Evolutionary conservation across 64 coral and sea anemone genomes (phyloP), one percentile per base, ranked within the genome.

Genomic region (Pocillopora verrucosa): DNA sequence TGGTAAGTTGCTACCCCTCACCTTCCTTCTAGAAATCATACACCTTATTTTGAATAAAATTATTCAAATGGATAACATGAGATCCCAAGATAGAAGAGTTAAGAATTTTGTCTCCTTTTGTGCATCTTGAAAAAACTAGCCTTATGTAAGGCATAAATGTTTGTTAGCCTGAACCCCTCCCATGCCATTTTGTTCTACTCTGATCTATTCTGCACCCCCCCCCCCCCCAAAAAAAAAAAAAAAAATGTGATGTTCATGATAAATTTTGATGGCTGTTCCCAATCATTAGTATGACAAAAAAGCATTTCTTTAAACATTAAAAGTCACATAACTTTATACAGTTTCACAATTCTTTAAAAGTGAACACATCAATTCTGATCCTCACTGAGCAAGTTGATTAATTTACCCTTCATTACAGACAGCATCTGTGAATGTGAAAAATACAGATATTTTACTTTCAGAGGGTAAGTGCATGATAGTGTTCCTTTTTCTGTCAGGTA

Each of bases 371-470:
- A 20, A 22, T 67, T 22, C 25, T 5, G 11, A n/a, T 0, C 25
- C 22, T 70, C 16, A 20, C 68, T 80, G 58, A 63, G 14, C 22
- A 22, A 36, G 45, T 86, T 16, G 14, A 51, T 88, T 60, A 58
- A n/a, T 34, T 36, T 26, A 26, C 5, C 17, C 37, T 79, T 61
- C 17, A 36, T 84, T 73, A 24, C 68, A 85, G 82, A 85, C 9
- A 57, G 65, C 65, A 45, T 56, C 64, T 72, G 65, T 85, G 22
- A 57, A 85, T 73, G 38, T 85, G 20, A 56, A 72, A 22, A 72
- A 72, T 72, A 5, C 72, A 41, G 65, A 85, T 24, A 65, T 85
- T 72, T 72, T 67, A 38, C 64, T 85, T 17, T 73, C 38, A 70
- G 82, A 85, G 22, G 65, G 82, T 73, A 58, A 72, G 36, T 72